Conservation (phyloP, 1,140 invertebrate species). For the Heliothis subflexa region DNA sequence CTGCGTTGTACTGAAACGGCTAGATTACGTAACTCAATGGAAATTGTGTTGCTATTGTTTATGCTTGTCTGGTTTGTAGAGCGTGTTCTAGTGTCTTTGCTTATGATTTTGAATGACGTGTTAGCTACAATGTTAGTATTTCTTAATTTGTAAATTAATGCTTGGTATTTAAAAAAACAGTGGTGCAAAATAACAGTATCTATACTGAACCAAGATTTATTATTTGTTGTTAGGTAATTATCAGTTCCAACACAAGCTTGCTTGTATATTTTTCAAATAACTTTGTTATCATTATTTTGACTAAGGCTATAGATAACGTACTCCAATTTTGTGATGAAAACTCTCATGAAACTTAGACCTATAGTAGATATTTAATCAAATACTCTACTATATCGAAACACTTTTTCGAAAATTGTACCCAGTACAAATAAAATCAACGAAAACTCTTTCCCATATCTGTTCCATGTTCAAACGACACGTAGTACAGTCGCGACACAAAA, state of each 20-base stretch:
- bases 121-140: no score
- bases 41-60: slow-evolving; percentile 44
- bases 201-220: no score
- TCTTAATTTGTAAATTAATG: no score
- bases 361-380: background rate
- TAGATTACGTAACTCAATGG: slow-evolving; percentile 40
- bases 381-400: background rate
- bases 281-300: no score
- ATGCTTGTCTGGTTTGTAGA: slow-evolving; percentile 26
- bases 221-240: no score
- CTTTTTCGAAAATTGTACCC: background rate
- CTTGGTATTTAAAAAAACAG: no score
- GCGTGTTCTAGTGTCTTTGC: background rate
- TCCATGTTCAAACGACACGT: slow-evolving; percentile 46
- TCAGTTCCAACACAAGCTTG: no score
- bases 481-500: slow-evolving; percentile 36
- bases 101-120: slow-evolving; percentile 5
- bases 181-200: no score
- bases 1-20: background rate
- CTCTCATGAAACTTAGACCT: no score
- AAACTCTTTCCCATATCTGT: background rate
- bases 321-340: no score
- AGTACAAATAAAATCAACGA: background rate
- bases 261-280: no score
- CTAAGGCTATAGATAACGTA: no score